Evolutionary conservation across 2,888 invertebrate genomes (phyloP), one percentile per base, ranked within the genome.

Genomic region (Hipparchia semele): DNA sequence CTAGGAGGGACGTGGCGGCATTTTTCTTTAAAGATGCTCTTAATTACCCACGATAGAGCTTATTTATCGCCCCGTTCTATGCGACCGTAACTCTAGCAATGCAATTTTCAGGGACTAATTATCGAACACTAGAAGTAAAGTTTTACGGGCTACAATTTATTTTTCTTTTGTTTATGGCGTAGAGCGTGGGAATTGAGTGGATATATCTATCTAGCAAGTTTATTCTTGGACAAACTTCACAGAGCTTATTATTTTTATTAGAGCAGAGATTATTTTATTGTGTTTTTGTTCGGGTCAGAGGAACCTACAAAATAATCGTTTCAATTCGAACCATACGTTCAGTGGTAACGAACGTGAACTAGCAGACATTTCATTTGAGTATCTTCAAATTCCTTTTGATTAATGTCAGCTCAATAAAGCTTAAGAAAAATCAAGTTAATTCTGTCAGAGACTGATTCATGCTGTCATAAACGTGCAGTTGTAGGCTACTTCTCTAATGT

Each of bases 21-120:
- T 75, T 76, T 77, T 77, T 74, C 69, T 75, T 73, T 73, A 73
- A 75, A 76, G 73, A 72, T 54, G 51, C 74, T 79, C 80, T 82
- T 86, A 86, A 86, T 82, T 83, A 80, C 79, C 76, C 60, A 67
- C 64, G 46, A 13, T 77, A 80, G 68, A 83, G 79, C 80, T 84
- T 83, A 83, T 83, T 81, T 85, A 84, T 83, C 77, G 80, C 74
- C 77, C 73, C 76, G 83, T 85, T 86, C 86, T 84, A 82, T 81
- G 79, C 78, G 77, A 71, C 79, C 79, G 80, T 80, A 79, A 77
- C 77, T 79, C 78, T 77, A 75, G 78, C 83, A 86, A 86, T 84
- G 84, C 83, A 81, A 86, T 86, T 84, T 84, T 82, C 79, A 80
- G 78, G 79, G 81, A 80, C 80, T 86, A 86, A 88, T 88, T 88